Percentiles rank a stretch among this genome's conserved stretches.
These are phyloP conservation scores for Eretmochelys imbricata DNA, from an alignment of 2,113 vertebrate genomes.

Conservation along the genomic window DNA sequence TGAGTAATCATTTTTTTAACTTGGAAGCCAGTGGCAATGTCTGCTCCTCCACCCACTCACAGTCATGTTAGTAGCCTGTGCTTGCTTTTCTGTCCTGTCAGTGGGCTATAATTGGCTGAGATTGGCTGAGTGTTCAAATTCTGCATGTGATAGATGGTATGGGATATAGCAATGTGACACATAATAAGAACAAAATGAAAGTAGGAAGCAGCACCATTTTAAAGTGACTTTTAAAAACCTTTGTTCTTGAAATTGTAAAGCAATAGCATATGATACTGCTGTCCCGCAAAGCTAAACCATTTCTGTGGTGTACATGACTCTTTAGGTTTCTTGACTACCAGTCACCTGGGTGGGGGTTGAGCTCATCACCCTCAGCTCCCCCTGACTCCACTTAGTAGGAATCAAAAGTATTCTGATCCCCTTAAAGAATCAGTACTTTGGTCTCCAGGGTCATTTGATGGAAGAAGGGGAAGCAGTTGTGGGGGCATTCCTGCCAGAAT, in stretches of 20 bases:
- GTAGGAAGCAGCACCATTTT: not conserved
- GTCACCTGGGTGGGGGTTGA: not conserved
- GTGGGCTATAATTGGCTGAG: not conserved
- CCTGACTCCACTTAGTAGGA: not conserved
- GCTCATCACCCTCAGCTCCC: not conserved
- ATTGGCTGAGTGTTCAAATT: not conserved
- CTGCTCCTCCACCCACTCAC: not conserved
- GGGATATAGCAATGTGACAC: not conserved
- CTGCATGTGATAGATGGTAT: not conserved
- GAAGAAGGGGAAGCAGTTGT: constrained; percentile 41
- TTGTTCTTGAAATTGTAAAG: not conserved
- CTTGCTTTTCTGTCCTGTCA: not conserved
- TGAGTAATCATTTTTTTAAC: not conserved
- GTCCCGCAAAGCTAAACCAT: not conserved
- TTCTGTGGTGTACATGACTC: not conserved
- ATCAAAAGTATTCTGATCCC: constrained; percentile 16
- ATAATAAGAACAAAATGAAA: not conserved
- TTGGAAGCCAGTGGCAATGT: not conserved
- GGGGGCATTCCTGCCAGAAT: constrained; percentile 41
- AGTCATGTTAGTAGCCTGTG: not conserved
- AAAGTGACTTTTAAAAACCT: not conserved
- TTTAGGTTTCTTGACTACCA: not conserved
- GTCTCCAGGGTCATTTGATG: not conserved
- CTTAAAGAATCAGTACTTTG: constrained; percentile 20
- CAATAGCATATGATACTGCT: not conserved